Evolutionary conservation across 2,888 invertebrate genomes (phyloP), one percentile per base, ranked within the genome.

Genomic region (Polia nebulosa): DNA sequence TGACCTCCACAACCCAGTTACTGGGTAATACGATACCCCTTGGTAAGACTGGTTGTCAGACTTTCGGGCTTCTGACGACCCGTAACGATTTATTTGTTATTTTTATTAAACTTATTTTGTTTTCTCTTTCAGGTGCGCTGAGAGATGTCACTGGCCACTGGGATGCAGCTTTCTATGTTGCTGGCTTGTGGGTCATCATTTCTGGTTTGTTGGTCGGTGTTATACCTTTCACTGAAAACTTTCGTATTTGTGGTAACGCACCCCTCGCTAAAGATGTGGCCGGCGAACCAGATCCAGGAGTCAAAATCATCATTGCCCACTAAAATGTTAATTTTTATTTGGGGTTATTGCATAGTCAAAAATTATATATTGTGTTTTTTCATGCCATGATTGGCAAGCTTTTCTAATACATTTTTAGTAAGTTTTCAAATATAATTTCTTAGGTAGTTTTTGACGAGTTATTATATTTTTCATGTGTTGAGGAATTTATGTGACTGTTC

Each of bases 121-220:
- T 58, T 51, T 22, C 4, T 3, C 55, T 89, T 84, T 36, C 89
- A 95, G 95, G 95, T 79, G 93, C 92, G 17, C 81, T 95, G 1
- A 91, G 96, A 88, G 98, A 98, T 87, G 87, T 96, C 25, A 97
- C 97, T 4, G 95, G 96, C 3, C 93, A 95, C 41, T 98, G 98
- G 97, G 97, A 98, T 81, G 96, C 97, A 72, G 97, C 98, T 0
- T 98, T 98, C 92, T 97, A 97, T 90, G 96, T 97, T 78, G 97
- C 98, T 41, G 98, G 98, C 20, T 93, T 97, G 53, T 98, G 98
- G 97, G 98, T 98, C 62, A 96, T 97, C 22, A 91, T 98, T 25
- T 97, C 98, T 34, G 99, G 98, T 36, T 80, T 97, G 0, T 91
- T 97, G 0, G 96, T 97, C 15, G 96, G 96, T 0, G 92, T 97